phyloP scores from a whole-genome alignment of 1,140 invertebrate species.

The Tachypleus tridentatus region DNA sequence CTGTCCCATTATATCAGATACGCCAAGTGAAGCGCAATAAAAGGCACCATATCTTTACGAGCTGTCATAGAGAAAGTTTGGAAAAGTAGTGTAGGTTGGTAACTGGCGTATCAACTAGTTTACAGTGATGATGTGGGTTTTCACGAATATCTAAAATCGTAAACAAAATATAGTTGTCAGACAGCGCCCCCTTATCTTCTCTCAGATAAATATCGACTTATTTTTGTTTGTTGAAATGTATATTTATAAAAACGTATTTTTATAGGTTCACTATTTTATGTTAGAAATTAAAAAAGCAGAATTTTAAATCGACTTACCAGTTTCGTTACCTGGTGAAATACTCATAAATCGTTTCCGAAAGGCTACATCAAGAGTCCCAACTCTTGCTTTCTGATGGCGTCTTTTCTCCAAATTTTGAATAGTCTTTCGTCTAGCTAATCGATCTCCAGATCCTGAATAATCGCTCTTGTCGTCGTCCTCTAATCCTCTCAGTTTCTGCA shows the following conservation, averaged over 20 bases:
- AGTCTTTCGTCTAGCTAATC: slow-evolving; percentile 68
- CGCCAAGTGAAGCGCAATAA: too few relatives aligned
- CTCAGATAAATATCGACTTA: too few relatives aligned
- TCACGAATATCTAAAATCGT: background rate
- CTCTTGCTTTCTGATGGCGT: slow-evolving; percentile 57
- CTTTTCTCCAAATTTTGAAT: slow-evolving; percentile 84
- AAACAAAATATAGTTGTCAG: slow-evolving; percentile 1
- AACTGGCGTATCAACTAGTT: too few relatives aligned
- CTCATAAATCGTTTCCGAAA: slow-evolving; percentile 86
- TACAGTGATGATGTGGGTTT: too few relatives aligned
- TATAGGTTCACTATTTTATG: too few relatives aligned
- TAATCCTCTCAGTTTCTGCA: slow-evolving; percentile 46
- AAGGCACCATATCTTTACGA: too few relatives aligned
- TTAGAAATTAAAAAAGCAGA: slow-evolving; percentile 4
- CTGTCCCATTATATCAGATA: too few relatives aligned
- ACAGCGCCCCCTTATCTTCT: slow-evolving; percentile 5
- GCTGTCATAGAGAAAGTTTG: too few relatives aligned
- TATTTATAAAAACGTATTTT: too few relatives aligned
- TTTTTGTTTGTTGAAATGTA: too few relatives aligned
- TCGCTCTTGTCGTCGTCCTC: slow-evolving; percentile 65
- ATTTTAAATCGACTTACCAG: slow-evolving; percentile 13
- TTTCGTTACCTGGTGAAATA: too few relatives aligned
- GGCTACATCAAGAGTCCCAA: slow-evolving; percentile 84
- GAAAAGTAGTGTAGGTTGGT: too few relatives aligned
- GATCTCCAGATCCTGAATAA: slow-evolving; percentile 70